Base-by-base conservation (phyloP, 2,113 vertebrate genomes). In the Cnemophilus loriae region DNA sequence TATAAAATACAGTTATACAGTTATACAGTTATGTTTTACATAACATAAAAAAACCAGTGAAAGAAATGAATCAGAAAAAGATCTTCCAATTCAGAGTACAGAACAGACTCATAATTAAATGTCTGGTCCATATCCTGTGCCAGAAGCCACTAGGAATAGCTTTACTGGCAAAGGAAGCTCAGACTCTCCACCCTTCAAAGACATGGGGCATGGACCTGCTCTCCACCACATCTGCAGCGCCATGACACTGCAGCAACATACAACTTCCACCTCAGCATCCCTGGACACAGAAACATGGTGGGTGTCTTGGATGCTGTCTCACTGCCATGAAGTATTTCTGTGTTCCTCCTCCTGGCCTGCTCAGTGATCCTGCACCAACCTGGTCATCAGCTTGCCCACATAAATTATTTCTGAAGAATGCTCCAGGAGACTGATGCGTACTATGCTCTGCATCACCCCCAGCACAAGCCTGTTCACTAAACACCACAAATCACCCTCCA, bases 251-350 rank as follows among this genome's bases (percentile, higher is more conserved):
- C 24, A 19, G 2, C 23, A 70, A 28, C 20, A 65, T 16, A 22
- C 6, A 73, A 22, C 22, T 46, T 67, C 15, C 22, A 76, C 15
- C 70, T 41, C 46, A 53, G 55, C 22, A 86, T 5, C 28, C 42
- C 44, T 27, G 60, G 32, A 39, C 21, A 22, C 0, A 16, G 19
- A 64, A 83, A 50, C 0, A 2, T n/a, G 5, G 13, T 2, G 2
- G 7, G 30, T 44, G 15, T 20, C 20, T 3, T 5, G 33, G n/a
- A 84, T 30, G 30, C 7, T 42, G 4, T 39, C 33, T 59, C 23
- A 17, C 28, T 53, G 16, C 14, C 16, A 28, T 6, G 4, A 46
- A 53, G 9, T 9, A 55, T 21, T 56, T n/a, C 33, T 32, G 30
- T 49, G 11, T 32, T 78, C 26, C 10, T 33, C 28, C 19, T 84